Base-by-base conservation (phyloP, 2,888 invertebrate genomes). In the Julus scanicus region DNA sequence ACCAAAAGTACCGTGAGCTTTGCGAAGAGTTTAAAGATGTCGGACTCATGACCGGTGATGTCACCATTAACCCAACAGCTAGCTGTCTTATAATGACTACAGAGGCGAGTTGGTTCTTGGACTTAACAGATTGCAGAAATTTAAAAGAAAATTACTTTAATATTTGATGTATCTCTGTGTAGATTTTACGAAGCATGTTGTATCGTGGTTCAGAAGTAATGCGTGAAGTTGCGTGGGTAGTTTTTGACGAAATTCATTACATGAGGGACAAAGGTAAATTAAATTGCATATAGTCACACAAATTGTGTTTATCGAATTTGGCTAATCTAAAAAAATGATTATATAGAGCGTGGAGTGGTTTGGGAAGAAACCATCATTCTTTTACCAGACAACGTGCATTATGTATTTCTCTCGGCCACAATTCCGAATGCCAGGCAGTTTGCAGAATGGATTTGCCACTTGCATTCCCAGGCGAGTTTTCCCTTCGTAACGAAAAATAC, bases 191-290 rank as follows among this genome's bases (percentile, higher is more conserved):
- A 89, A 98, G 98, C 91, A 99, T 99, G 99, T 93, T 99, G 89
- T 99, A 99, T 92, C 94, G 99, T 91, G 99, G 99, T 86, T 98
- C 98, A 71, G 99, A 99, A 94, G 95, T 99, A 39, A 99, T 99
- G 97, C 94, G 99, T 89, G 99, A 99, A 94, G 99, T 99, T 0
- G 99, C 99, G 87, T 99, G 99, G 99, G 99, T 99, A 1, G 94
- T 99, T 88, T 99, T 99, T 93, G 99, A 99, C 92, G 99, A 99
- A 93, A 99, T 99, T 91, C 99, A 99, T 93, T 99, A 99, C 92
- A 99, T 99, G 99, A 95, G 99, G 91, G 99, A 99, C 92, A 99
- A 99, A 93, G 91, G 92, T 92, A 63, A 84, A 84, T 84, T 20
- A 20, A 89, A 40, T 90, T 5, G 40, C 20, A 13, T n/a, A 0